These are phyloP conservation scores for Drosophila melanosoma DNA, from an alignment of 2,888 invertebrate genomes.

Conservation along the genomic window DNA sequence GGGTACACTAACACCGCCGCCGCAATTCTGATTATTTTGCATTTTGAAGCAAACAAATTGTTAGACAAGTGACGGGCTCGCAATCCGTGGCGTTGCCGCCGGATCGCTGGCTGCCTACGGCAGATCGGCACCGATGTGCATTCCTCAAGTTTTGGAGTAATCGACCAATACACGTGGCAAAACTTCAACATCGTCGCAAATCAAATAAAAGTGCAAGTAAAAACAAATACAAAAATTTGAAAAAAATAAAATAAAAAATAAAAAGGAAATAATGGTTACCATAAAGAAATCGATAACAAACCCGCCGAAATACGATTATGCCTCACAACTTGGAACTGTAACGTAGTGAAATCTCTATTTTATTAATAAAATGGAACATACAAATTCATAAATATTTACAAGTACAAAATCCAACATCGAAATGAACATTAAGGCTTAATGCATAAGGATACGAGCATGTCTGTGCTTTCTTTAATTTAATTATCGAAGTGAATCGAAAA, in stretches of 20 bases:
- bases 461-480: slow-evolving; percentile 11
- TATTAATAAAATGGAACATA: slow-evolving; percentile 18
- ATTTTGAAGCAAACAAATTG: slow-evolving; percentile 59
- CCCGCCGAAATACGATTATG: slow-evolving; percentile 58
- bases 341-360: slow-evolving; percentile 24
- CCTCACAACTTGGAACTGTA: slow-evolving; percentile 19
- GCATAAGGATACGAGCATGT: slow-evolving; percentile 5
- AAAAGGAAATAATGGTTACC: slow-evolving; percentile 1
- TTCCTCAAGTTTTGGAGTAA: slow-evolving; percentile 9
- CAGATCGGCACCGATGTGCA: slow-evolving; percentile 54
- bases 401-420: slow-evolving; percentile 34
- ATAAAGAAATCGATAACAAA: slow-evolving; percentile 21
- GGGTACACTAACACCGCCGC: slow-evolving; percentile 58
- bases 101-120: slow-evolving; percentile 59
- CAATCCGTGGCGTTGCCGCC: slow-evolving; percentile 72
- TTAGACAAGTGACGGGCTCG: slow-evolving; percentile 46
- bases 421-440: slow-evolving; percentile 4
- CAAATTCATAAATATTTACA: slow-evolving; percentile 17
- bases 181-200: slow-evolving; percentile 6
- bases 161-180: not conserved
- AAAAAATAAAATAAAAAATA: not conserved
- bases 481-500: slow-evolving; percentile 2
- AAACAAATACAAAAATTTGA: slow-evolving; percentile 8
- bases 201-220: slow-evolving; percentile 18
- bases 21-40: slow-evolving; percentile 60